phyloP scores from a whole-genome alignment of 2,113 vertebrate species.

The Phasianus colchicus region DNA sequence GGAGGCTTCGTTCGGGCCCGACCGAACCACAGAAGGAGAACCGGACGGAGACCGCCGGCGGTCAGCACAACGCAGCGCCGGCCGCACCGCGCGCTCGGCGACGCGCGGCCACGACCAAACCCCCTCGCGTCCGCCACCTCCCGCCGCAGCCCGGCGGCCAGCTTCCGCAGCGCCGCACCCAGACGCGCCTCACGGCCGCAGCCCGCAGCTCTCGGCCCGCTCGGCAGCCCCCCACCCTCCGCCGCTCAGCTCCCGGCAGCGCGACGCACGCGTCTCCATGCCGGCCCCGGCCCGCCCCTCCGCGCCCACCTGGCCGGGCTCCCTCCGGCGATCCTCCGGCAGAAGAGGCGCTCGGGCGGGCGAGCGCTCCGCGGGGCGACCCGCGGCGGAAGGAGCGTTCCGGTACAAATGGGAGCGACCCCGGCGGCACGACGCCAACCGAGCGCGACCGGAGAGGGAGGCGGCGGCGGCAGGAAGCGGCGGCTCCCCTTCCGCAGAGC shows the following conservation, averaged over 20 bases:
- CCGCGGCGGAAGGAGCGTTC: background rate
- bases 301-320: background rate
- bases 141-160: background rate
- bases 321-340: background rate
- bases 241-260: no score
- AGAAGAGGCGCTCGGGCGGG: background rate
- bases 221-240: no score
- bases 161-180: no score
- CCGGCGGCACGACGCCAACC: no score
- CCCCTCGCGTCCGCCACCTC: background rate
- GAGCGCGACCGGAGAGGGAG: no score
- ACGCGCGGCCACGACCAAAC: background rate
- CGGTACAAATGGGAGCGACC: rapidly evolving
- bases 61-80: background rate
- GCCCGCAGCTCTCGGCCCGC: no score
- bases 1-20: rapidly evolving
- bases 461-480: background rate
- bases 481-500: background rate
- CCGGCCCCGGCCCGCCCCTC: background rate
- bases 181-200: no score
- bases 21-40: rapidly evolving
- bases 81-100: background rate
- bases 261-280: no score
- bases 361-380: background rate
- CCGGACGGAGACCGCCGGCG: background rate